Percentiles rank a stretch among this genome's conserved stretches.
phyloP scores from a whole-genome alignment of 2,888 invertebrate genomes.

The Sturmia bella region DNA sequence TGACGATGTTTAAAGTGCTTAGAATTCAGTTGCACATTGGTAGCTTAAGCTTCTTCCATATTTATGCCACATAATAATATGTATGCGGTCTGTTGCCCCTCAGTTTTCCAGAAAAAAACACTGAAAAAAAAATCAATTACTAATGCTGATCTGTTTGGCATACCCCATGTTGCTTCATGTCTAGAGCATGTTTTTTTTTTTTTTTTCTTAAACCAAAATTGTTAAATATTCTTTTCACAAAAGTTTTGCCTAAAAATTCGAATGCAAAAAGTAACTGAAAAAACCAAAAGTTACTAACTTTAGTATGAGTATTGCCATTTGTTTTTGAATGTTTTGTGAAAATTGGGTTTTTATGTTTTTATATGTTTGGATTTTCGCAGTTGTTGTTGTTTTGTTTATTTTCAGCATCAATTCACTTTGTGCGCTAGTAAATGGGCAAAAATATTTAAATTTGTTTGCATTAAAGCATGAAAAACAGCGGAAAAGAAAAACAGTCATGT shows the following conservation, averaged over 20 bases:
- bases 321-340: slow-evolving; percentile 65
- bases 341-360: slow-evolving; percentile 69
- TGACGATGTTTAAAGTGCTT: slow-evolving; percentile 57
- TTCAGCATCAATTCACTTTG: slow-evolving; percentile 2
- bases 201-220: slow-evolving; percentile 39
- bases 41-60: slow-evolving; percentile 54
- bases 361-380: slow-evolving; percentile 42
- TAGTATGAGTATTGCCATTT: slow-evolving; percentile 51
- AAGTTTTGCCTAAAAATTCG: slow-evolving; percentile 39
- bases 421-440: slow-evolving; percentile 24
- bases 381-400: not conserved
- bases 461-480: not conserved
- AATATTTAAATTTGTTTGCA: slow-evolving; percentile 57
- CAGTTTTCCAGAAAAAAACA: not conserved
- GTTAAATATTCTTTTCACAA: slow-evolving; percentile 39
- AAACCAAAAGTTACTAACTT: slow-evolving; percentile 27
- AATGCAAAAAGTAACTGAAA: slow-evolving; percentile 27
- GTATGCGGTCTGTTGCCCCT: slow-evolving; percentile 23
- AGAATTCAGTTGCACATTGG: slow-evolving; percentile 61
- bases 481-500: slow-evolving; percentile 6
- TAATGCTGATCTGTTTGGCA: slow-evolving; percentile 60
- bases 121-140: slow-evolving; percentile 37
- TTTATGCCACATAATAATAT: slow-evolving; percentile 28
- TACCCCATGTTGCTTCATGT: slow-evolving; percentile 48
- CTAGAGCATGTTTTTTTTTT: slow-evolving; percentile 51